A percentile compares a stretch with the other conserved stretches of the same genome.
Conservation (phyloP, 1,140 invertebrate species). For the Planococcus citri region DNA sequence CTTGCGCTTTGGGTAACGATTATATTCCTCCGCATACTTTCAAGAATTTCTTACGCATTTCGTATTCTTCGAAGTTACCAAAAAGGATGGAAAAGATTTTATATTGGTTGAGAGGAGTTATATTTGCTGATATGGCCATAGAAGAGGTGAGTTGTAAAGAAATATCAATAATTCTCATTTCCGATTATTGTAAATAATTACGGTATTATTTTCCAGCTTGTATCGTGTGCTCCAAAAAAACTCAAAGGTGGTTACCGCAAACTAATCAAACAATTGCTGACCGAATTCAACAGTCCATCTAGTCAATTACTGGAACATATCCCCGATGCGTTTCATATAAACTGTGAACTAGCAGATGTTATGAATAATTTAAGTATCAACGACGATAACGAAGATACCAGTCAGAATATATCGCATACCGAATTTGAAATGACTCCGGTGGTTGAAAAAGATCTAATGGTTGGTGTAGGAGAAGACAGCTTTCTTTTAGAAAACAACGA, state of each 20-base stretch:
- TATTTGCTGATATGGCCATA: neutral
- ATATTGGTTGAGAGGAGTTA: neutral
- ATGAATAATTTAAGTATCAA: neutral
- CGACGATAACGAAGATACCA: neutral
- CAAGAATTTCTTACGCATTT: neutral
- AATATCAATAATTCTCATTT: too few relatives aligned
- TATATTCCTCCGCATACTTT: slow-evolving; percentile 65
- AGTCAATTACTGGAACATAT: neutral
- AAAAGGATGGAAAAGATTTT: neutral
- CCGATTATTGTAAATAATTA: neutral
- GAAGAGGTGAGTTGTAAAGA: neutral
- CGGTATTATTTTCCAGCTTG: neutral
- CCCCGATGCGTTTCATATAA: neutral
- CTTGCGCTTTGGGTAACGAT: slow-evolving; percentile 76
- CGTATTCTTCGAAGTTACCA: neutral
- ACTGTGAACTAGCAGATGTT: neutral
- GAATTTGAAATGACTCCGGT: neutral
- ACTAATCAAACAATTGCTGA: neutral
- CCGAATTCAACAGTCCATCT: neutral
- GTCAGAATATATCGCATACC: neutral
- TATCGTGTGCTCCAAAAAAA: neutral
- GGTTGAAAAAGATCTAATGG: neutral
- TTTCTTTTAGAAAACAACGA: neutral
- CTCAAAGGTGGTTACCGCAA: neutral
- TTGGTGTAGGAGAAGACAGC: neutral